Evolutionary conservation across 2,888 invertebrate species (phyloP).

Genomic region (Stenotaenia linearis): DNA sequence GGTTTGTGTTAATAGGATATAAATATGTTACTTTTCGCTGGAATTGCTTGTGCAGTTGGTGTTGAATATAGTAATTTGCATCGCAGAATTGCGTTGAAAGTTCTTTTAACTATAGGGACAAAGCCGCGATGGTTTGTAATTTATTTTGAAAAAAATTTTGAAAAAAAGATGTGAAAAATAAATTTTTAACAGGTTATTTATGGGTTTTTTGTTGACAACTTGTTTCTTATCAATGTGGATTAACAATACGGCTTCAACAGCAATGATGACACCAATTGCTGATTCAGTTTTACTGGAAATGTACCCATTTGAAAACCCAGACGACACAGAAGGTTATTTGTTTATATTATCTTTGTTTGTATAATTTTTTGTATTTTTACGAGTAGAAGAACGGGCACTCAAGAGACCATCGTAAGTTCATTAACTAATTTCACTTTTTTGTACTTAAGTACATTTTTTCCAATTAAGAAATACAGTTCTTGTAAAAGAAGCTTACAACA

Average conservation of each 20-base stretch:
- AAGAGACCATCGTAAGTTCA: slow-evolving; percentile 34
- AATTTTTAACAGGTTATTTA: background rate
- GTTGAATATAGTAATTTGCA: slow-evolving; percentile 35
- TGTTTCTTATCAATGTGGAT: slow-evolving; percentile 33
- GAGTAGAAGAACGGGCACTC: background rate
- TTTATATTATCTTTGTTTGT: background rate
- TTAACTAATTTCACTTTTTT: no score
- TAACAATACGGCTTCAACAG: slow-evolving; percentile 22
- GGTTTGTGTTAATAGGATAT: slow-evolving; percentile 32
- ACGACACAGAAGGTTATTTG: background rate
- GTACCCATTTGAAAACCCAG: background rate
- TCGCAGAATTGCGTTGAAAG: slow-evolving; percentile 35
- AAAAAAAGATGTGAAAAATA: no score
- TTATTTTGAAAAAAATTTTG: background rate
- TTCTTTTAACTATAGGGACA: slow-evolving; percentile 31
- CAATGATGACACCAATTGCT: slow-evolving; percentile 33
- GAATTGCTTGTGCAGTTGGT: slow-evolving; percentile 33
- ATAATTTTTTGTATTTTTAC: background rate
- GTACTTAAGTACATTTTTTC: no score
- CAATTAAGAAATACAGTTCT: background rate
- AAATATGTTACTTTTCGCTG: slow-evolving; percentile 34
- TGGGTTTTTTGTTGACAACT: background rate
- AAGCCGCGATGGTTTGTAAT: slow-evolving; percentile 29
- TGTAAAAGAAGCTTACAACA: background rate
- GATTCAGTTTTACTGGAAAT: slow-evolving; percentile 27